These are phyloP conservation scores for Megalops atlanticus DNA, from an alignment of 2,113 vertebrate species.

Conservation along the genomic window DNA sequence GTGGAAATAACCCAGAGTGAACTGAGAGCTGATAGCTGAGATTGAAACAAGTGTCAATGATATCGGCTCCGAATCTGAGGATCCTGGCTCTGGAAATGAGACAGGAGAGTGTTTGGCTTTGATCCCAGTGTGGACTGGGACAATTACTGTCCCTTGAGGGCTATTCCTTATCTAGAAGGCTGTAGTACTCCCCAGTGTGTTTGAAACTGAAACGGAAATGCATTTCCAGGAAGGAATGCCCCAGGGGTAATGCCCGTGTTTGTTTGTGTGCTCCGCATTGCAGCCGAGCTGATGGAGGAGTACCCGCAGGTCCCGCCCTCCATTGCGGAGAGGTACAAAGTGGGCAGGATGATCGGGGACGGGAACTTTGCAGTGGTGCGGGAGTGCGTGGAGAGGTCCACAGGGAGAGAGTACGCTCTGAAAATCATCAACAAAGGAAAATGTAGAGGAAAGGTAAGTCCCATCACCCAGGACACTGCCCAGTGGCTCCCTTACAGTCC, in stretches of 20 bases:
- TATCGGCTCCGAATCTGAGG: too few species aligned
- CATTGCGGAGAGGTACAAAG: slow-evolving; percentile 93
- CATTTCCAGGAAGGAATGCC: too few species aligned
- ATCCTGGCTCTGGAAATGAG: not conserved
- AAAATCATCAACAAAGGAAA: slow-evolving; percentile 98
- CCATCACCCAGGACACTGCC: not conserved
- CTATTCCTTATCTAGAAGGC: too few species aligned
- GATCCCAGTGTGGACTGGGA: too few species aligned
- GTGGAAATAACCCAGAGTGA: too few species aligned
- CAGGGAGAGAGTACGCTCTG: slow-evolving; percentile 91
- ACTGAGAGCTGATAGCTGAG: too few species aligned
- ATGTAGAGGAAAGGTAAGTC: slow-evolving; percentile 93
- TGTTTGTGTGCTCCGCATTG: not conserved
- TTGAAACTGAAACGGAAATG: too few species aligned
- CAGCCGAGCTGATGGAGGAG: slow-evolving; percentile 85
- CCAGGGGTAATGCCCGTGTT: too few species aligned
- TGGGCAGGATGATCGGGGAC: slow-evolving; percentile 91
- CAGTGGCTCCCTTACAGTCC: not conserved
- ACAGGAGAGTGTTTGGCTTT: not conserved
- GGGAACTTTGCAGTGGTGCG: slow-evolving; percentile 97
- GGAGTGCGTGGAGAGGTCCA: slow-evolving; percentile 96
- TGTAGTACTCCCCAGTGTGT: too few species aligned
- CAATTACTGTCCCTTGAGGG: too few species aligned
- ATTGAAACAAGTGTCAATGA: too few species aligned
- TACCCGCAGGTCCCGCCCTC: slow-evolving; percentile 83